phyloP scores from a whole-genome alignment of 2,113 vertebrate genomes.

The Zonotrichia leucophrys region DNA sequence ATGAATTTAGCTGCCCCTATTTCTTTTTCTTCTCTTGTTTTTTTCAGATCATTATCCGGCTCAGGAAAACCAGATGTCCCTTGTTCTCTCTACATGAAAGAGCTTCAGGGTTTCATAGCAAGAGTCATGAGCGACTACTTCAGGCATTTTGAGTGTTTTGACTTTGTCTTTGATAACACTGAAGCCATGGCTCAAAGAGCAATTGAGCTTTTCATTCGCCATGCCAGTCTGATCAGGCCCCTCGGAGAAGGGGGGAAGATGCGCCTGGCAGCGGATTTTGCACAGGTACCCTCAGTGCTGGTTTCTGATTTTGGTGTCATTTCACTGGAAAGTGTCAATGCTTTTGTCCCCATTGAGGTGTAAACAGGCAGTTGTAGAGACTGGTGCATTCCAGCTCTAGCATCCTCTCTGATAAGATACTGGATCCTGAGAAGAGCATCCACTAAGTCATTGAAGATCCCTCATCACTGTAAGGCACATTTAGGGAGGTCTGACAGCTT shows the following conservation, averaged over 20 bases:
- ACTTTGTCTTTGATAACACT: slow-evolving; percentile 92
- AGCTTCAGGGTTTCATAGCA: slow-evolving; percentile 93
- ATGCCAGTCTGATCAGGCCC: slow-evolving; percentile 88
- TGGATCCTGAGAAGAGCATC: neutral
- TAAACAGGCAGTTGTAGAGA: neutral
- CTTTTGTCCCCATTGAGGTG: neutral
- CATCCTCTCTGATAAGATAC: neutral
- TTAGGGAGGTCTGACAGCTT: neutral
- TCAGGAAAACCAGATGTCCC: slow-evolving; percentile 86
- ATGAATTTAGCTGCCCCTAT: neutral
- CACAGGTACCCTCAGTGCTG: slow-evolving; percentile 80
- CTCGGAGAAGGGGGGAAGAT: slow-evolving; percentile 95
- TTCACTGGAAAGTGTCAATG: neutral
- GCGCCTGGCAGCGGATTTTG: slow-evolving; percentile 93
- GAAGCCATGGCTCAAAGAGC: slow-evolving; percentile 89
- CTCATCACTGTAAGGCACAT: neutral
- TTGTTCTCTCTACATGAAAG: slow-evolving; percentile 97
- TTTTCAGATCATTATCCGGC: slow-evolving; percentile 78
- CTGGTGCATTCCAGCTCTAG: neutral
- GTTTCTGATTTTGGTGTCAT: neutral
- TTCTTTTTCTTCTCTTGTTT: neutral
- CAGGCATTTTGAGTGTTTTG: slow-evolving; percentile 88
- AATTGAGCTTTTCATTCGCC: slow-evolving; percentile 89
- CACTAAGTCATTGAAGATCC: neutral
- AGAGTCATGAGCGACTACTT: slow-evolving; percentile 94